Percentiles rank a stretch among this genome's conserved stretches.
These are phyloP conservation scores for Maccullochella peelii DNA, from an alignment of 2,113 vertebrate genomes.

Conservation along the genomic window DNA sequence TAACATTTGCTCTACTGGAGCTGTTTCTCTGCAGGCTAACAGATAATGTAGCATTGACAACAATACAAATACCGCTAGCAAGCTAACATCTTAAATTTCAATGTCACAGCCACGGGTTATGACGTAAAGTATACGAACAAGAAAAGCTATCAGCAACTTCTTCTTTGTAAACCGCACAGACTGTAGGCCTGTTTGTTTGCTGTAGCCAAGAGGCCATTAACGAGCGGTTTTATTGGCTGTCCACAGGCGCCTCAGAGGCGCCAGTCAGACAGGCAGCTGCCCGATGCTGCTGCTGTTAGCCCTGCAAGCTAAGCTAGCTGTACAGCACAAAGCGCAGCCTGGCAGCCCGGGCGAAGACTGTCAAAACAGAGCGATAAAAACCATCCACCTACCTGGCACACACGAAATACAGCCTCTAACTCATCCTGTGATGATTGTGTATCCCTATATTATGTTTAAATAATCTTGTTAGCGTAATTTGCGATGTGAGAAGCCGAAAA, in stretches of 20 bases:
- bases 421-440: conserved; percentile 47
- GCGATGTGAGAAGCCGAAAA: not conserved
- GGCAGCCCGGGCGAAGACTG: not conserved
- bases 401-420: conserved; percentile 45
- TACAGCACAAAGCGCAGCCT: conserved; percentile 56
- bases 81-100: conserved; percentile 15
- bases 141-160: not conserved
- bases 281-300: conserved; percentile 53
- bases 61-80: not conserved
- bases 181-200: not conserved
- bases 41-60: not conserved
- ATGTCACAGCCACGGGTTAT: conserved; percentile 17
- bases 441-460: not conserved
- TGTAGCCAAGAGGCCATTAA: conserved; percentile 43
- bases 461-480: not conserved
- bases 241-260: conserved; percentile 67
- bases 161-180: not conserved
- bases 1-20: not conserved
- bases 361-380: not conserved
- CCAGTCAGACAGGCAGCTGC: conserved; percentile 60
- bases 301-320: conserved; percentile 55
- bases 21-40: conserved; percentile 4
- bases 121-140: not conserved
- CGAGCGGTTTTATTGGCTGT: conserved; percentile 49
- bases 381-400: conserved; percentile 69